These are phyloP conservation scores for Sminthurides aquaticus DNA, from an alignment of 2,888 invertebrate genomes.

Conservation along the genomic window DNA sequence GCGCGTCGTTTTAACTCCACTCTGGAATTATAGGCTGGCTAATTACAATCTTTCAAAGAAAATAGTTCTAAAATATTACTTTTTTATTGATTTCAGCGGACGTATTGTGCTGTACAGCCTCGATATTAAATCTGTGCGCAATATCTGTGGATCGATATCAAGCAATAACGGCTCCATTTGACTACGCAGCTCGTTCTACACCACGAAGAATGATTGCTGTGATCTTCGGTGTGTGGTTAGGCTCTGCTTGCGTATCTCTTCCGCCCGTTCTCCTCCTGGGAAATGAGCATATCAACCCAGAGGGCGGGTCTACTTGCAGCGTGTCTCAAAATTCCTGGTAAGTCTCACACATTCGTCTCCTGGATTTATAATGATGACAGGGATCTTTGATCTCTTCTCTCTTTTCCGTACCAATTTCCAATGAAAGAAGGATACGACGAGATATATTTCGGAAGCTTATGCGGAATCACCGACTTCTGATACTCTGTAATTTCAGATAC, in stretches of 20 bases:
- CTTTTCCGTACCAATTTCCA: background rate
- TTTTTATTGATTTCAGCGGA: constrained; percentile 83
- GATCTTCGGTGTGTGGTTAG: constrained; percentile 85
- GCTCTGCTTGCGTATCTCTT: constrained; percentile 85
- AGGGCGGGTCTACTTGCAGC: constrained; percentile 54
- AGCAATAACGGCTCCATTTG: constrained; percentile 84
- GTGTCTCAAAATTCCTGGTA: constrained; percentile 92
- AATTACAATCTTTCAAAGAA: too few relatives aligned
- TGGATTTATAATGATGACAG: background rate
- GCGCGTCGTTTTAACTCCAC: too few relatives aligned
- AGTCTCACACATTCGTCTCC: constrained; percentile 13
- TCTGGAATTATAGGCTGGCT: too few relatives aligned
- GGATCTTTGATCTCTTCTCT: background rate
- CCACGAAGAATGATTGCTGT: constrained; percentile 83
- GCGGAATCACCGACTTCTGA: background rate
- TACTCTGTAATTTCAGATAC: too few relatives aligned
- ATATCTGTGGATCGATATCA: constrained; percentile 94
- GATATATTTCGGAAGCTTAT: background rate
- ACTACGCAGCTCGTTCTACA: constrained; percentile 90
- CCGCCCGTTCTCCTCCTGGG: constrained; percentile 84
- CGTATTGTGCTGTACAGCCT: constrained; percentile 95
- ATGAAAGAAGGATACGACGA: background rate
- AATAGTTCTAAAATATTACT: too few relatives aligned
- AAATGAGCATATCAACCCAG: constrained; percentile 63
- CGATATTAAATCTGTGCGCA: constrained; percentile 94